Evolutionary conservation across 2,797 vertebrate species (phyloP).

Genomic region (Ctenopoma multispine): DNA sequence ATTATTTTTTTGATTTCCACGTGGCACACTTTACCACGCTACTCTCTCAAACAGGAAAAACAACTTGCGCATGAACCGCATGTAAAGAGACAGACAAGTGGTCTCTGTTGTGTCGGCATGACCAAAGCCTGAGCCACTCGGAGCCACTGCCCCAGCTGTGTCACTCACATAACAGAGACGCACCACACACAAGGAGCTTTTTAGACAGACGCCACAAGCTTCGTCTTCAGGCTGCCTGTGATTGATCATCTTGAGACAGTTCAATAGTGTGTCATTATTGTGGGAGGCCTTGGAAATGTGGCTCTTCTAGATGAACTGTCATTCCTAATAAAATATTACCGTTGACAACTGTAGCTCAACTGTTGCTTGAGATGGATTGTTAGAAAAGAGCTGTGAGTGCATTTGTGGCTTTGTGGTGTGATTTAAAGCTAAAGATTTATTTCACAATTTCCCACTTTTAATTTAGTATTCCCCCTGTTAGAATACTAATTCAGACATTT

Average conservation of each 20-base stretch:
- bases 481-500: constrained; percentile 61
- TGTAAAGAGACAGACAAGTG: constrained; percentile 6
- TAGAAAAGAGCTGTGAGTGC: background rate
- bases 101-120: constrained; percentile 41
- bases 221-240: constrained; percentile 45
- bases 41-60: background rate
- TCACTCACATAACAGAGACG: constrained; percentile 32
- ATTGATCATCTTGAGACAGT: constrained; percentile 49
- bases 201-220: constrained; percentile 42
- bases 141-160: constrained; percentile 5
- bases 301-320: constrained; percentile 40
- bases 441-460: background rate
- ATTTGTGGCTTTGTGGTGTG: background rate
- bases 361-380: background rate
- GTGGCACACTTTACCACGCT: background rate
- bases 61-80: background rate
- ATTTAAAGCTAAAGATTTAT: constrained; percentile 4
- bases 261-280: constrained; percentile 38
- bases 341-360: constrained; percentile 1
- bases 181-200: constrained; percentile 53
- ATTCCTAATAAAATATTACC: constrained; percentile 30
- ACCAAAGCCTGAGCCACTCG: constrained; percentile 27
- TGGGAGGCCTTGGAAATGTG: constrained; percentile 34
- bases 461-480: background rate
- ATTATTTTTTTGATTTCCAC: background rate